phyloP scores from a whole-genome alignment of 2,113 vertebrate species.

The Osmerus eperlanus region DNA sequence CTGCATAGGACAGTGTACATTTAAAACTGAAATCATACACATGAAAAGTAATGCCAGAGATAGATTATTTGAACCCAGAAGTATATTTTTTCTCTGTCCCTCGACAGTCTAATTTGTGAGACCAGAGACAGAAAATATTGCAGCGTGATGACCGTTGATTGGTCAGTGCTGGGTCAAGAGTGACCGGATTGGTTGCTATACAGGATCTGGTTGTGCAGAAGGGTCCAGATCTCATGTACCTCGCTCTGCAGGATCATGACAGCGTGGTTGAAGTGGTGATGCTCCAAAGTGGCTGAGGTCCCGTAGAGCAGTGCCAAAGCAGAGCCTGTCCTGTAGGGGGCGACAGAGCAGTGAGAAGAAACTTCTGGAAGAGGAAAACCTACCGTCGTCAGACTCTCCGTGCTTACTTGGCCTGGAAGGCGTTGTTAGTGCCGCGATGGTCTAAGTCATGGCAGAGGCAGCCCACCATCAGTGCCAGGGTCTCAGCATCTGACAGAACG shows the following conservation, averaged over 20 bases:
- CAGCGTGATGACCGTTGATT: too few species aligned
- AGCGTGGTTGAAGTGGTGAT: conserved; percentile 81
- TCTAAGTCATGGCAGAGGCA: conserved; percentile 79
- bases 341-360: not conserved
- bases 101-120: too few species aligned
- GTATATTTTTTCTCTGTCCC: too few species aligned
- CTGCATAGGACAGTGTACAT: too few species aligned
- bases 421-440: conserved; percentile 79
- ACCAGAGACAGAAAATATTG: too few species aligned
- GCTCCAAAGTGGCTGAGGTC: conserved; percentile 78
- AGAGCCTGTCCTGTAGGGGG: conserved; percentile 69
- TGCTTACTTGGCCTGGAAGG: conserved; percentile 78
- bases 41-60: too few species aligned
- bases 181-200: too few species aligned
- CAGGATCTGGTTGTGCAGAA: too few species aligned
- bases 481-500: conserved; percentile 73
- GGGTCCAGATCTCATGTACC: conserved; percentile 43
- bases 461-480: conserved; percentile 77
- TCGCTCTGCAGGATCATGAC: conserved; percentile 82
- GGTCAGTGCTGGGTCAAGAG: too few species aligned
- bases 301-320: conserved; percentile 76
- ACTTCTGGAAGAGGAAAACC: not conserved
- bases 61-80: too few species aligned
- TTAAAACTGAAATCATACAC: too few species aligned
- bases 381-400: not conserved